Base-by-base conservation (phyloP, 2,113 vertebrate species). In the Heterotis niloticus region DNA sequence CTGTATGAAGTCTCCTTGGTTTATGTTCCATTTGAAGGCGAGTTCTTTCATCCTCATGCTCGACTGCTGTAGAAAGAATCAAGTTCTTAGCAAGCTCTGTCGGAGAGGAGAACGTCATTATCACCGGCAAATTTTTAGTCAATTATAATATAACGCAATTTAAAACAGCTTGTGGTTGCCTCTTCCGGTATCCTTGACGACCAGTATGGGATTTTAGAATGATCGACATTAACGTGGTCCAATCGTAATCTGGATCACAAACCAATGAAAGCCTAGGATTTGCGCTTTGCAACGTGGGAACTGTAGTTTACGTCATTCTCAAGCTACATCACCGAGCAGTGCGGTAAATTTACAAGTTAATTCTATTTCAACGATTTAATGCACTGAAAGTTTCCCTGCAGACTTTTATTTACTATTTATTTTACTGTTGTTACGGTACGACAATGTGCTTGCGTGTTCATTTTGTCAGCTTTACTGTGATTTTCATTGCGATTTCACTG, bases 101-200 rank as follows among this genome's bases (percentile, higher is more conserved):
- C 75, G 78, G 76, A 78, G 78, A 78, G n/a, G 67, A 78, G 81
- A 82, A 81, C 83, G 81, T 90, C 88, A 81, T 88, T 85, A 82
- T 83, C 81, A 78, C 77, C 79, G 81, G 89, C 85, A 90, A 86
- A 85, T 84, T 89, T 87, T 86, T 85, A 89, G 77, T 85, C 80
- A 87, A 83, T 82, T 74, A 65, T 82, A 82, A 82, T 72, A 65
- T 82, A 82, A 82, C 83, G 82, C 85, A 82, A 86, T 81, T 83
- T 34, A 81, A 4, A 78, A 34, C 29, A 70, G 24, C 54, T 67
- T 59, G 54, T 56, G 64, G 64, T 71, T 76, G 70, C 60, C 78
- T 88, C 88, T 89, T 87, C 85, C 80, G 83, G 86, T 85, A 86
- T 88, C 82, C 85, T 78, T 82, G 81, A 81, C 81, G 83, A 87